Evolutionary conservation across 2,113 vertebrate species (phyloP).

Genomic region (Craseonycteris thonglongyai): DNA sequence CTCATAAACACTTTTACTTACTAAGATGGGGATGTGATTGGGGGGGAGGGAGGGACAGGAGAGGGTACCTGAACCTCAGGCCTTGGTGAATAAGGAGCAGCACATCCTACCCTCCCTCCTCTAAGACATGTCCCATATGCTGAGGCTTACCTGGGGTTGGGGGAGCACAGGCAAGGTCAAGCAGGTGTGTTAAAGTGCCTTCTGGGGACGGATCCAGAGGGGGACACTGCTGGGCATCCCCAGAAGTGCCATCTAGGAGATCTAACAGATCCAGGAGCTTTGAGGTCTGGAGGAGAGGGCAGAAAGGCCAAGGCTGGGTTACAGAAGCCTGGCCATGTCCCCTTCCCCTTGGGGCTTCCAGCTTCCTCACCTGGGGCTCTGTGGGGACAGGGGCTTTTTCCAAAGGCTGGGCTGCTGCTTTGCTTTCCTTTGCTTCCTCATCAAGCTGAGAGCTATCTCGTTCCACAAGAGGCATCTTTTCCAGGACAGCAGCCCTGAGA

Average conservation of each 20-base stretch:
- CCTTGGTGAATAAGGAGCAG: neutral
- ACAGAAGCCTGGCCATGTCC: conserved; percentile 57
- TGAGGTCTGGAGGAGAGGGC: conserved; percentile 74
- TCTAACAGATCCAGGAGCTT: conserved; percentile 86
- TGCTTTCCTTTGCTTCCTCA: conserved; percentile 58
- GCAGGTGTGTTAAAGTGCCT: conserved; percentile 10
- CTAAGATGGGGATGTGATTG: neutral
- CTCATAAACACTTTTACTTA: neutral
- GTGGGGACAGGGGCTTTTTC: neutral
- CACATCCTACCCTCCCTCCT: neutral
- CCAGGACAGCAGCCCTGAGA: conserved; percentile 86
- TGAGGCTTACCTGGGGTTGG: conserved; percentile 44
- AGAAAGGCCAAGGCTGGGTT: neutral
- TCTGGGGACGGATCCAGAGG: neutral
- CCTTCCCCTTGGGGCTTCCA: conserved; percentile 15
- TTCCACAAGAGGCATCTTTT: conserved; percentile 89
- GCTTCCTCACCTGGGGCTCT: conserved; percentile 56
- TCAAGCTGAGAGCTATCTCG: conserved; percentile 72
- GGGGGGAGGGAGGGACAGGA: no score
- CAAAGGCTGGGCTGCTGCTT: neutral
- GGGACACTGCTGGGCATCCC: conserved; percentile 43
- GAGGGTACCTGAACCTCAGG: neutral
- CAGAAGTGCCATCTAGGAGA: conserved; percentile 70
- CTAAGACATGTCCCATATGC: neutral
- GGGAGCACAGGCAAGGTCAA: conserved; percentile 36